These are phyloP conservation scores for Lepidotrigona ventralis DNA, from an alignment of 1,140 invertebrate genomes.

Conservation along the genomic window DNA sequence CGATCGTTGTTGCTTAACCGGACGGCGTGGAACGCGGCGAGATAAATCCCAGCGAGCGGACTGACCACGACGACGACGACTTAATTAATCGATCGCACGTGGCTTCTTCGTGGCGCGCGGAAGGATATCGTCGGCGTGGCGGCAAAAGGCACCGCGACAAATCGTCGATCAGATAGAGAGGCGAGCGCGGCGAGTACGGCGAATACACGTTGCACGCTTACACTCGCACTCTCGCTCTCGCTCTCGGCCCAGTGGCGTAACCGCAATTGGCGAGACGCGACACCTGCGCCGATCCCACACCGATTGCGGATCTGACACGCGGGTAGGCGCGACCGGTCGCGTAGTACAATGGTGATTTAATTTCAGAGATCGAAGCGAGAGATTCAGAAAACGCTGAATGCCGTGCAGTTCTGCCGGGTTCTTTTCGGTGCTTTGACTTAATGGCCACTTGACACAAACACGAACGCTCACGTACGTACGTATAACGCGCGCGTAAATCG, in stretches of 20 bases:
- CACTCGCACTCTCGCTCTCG: neutral
- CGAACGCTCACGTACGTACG: neutral
- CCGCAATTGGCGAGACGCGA: constrained; percentile 62
- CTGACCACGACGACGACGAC: constrained; percentile 4
- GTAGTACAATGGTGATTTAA: constrained; percentile 72
- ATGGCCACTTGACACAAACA: constrained; percentile 72
- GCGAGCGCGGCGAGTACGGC: constrained; percentile 18
- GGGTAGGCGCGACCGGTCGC: constrained; percentile 67
- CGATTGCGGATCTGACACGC: constrained; percentile 68
- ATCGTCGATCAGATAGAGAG: constrained; percentile 64
- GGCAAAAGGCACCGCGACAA: constrained; percentile 61
- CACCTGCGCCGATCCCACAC: constrained; percentile 75
- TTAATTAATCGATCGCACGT: constrained; percentile 47
- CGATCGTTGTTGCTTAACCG: neutral
- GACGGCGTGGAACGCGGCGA: neutral
- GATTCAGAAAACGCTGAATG: constrained; percentile 61
- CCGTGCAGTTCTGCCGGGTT: constrained; percentile 17
- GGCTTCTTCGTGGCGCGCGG: constrained; percentile 30
- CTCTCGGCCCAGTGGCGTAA: constrained; percentile 58
- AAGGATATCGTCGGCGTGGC: constrained; percentile 44
- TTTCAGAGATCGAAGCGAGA: constrained; percentile 70
- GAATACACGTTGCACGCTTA: neutral
- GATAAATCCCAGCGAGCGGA: constrained; percentile 19
- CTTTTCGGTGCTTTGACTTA: constrained; percentile 67
- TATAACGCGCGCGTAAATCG: neutral